These are phyloP conservation scores for Leucoraja erinaceus DNA, from an alignment of 2,113 vertebrate genomes.

Conservation along the genomic window DNA sequence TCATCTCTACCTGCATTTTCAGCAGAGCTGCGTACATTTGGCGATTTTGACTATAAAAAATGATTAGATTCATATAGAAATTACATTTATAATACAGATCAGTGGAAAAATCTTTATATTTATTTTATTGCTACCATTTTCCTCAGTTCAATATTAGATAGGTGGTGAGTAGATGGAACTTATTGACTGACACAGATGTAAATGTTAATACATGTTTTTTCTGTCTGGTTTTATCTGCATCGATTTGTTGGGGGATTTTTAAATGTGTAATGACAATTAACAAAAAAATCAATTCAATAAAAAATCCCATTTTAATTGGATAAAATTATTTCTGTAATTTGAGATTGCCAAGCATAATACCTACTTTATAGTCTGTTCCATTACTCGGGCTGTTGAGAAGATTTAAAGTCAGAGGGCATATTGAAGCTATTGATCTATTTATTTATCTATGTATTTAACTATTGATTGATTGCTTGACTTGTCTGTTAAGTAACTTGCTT, in stretches of 20 bases:
- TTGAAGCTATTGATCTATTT: background rate
- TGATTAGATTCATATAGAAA: too few relatives aligned
- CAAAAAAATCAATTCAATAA: background rate
- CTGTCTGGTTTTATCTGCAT: background rate
- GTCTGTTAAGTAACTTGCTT: background rate
- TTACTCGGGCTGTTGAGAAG: background rate
- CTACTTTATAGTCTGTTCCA: background rate
- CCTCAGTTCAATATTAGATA: background rate
- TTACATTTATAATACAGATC: too few relatives aligned
- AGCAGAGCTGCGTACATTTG: too few relatives aligned
- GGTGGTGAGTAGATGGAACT: background rate
- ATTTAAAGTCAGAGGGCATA: background rate
- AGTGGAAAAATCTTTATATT: too few relatives aligned
- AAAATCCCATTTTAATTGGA: background rate
- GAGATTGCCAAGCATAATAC: background rate
- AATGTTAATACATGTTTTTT: background rate
- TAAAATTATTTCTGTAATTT: background rate
- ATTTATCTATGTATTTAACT: too few relatives aligned
- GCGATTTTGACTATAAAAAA: too few relatives aligned
- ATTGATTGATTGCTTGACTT: background rate
- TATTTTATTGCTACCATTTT: background rate
- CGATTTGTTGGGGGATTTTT: background rate
- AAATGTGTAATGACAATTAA: background rate
- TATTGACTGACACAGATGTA: background rate
- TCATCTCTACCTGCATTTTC: too few relatives aligned